Evolutionary conservation across 2,888 invertebrate genomes (phyloP).

Genomic region (Cryptocheilus praepositus): DNA sequence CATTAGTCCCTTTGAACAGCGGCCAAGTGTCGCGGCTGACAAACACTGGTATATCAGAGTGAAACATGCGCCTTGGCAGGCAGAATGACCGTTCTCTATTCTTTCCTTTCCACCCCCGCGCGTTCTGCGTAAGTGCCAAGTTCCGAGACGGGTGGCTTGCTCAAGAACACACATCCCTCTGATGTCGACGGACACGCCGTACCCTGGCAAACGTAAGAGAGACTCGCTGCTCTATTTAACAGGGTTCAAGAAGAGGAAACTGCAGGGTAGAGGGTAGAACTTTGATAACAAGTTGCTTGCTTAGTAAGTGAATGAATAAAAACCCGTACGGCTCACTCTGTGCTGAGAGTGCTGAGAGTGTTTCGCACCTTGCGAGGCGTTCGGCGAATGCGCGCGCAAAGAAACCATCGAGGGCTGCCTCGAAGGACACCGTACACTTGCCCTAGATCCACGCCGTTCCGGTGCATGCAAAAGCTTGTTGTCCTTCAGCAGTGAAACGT

Average conservation of each 20-base stretch:
- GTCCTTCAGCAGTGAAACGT: conserved; percentile 88
- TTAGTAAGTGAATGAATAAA: conserved; percentile 73
- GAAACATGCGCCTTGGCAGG: too few relatives aligned
- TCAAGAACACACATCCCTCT: too few relatives aligned
- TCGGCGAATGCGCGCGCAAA: conserved; percentile 87
- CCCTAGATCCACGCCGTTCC: conserved; percentile 87
- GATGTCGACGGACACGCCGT: conserved; percentile 6
- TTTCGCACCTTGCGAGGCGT: conserved; percentile 80
- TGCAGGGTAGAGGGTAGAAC: conserved; percentile 8
- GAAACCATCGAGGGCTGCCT: conserved; percentile 91
- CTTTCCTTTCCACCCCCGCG: too few relatives aligned
- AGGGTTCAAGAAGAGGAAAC: conserved; percentile 1
- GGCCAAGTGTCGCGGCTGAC: neutral
- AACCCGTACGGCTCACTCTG: conserved; percentile 74
- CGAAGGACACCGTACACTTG: conserved; percentile 87
- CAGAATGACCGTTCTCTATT: too few relatives aligned
- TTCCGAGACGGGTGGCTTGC: too few relatives aligned
- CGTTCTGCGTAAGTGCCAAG: too few relatives aligned
- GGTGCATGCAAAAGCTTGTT: conserved; percentile 86
- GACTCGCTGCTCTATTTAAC: too few relatives aligned
- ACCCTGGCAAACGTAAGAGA: too few relatives aligned
- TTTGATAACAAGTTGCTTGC: conserved; percentile 70
- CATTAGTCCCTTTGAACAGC: too few relatives aligned
- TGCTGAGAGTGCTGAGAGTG: conserved; percentile 70
- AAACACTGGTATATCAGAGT: neutral